A percentile compares a stretch with the other conserved stretches of the same genome.
Conservation (phyloP, 2,113 vertebrate genomes). For the Penelope pileata region DNA sequence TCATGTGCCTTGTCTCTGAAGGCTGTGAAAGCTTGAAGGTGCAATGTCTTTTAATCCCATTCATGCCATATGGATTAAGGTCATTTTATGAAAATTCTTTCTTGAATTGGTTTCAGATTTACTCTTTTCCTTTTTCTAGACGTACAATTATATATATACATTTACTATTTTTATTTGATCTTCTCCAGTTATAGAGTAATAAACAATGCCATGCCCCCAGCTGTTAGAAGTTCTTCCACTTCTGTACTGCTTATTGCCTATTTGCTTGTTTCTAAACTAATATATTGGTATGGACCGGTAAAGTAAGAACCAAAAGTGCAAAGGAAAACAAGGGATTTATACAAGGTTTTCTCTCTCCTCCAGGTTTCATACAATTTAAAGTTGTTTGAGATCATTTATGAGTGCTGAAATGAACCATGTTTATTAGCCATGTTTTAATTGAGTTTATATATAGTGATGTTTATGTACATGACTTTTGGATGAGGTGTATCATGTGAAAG, state of each 20-base stretch:
- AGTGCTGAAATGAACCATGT: neutral
- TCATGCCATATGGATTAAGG: neutral
- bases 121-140: neutral
- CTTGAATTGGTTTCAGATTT: neutral
- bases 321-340: neutral
- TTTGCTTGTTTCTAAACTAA: neutral
- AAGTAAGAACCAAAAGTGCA: neutral
- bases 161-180: neutral
- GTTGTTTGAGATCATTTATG: neutral
- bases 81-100: neutral
- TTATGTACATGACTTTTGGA: neutral
- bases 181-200: neutral
- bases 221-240: neutral
- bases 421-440: neutral
- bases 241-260: neutral
- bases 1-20: neutral
- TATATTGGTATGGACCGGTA: neutral
- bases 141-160: too few relatives aligned
- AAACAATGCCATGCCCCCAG: accelerated
- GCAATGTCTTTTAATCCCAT: neutral
- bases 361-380: neutral
- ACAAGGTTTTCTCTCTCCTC: neutral
- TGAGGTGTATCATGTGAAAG: neutral
- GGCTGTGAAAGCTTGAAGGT: neutral
- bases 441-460: neutral